These are phyloP conservation scores for Coelinius sp. DNA, from an alignment of 2,888 invertebrate species.

Conservation along the genomic window DNA sequence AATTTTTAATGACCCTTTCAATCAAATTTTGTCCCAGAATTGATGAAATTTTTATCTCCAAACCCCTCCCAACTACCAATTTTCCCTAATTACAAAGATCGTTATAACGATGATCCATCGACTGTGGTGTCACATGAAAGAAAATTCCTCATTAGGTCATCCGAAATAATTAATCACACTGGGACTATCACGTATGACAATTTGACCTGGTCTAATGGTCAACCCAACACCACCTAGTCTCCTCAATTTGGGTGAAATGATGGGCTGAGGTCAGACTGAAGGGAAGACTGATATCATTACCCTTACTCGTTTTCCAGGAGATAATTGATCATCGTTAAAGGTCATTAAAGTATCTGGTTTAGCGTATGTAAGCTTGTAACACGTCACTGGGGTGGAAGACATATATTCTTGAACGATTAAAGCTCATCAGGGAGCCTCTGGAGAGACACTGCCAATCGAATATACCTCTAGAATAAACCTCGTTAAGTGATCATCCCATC, in stretches of 20 bases:
- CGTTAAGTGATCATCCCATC: slow-evolving; percentile 19
- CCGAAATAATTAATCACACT: slow-evolving; percentile 33
- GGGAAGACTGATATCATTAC: slow-evolving; percentile 54
- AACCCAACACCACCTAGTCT: slow-evolving; percentile 54
- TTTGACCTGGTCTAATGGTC: slow-evolving; percentile 52
- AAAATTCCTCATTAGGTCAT: slow-evolving; percentile 28
- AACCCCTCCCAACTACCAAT: not conserved
- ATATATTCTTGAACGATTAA: slow-evolving; percentile 38
- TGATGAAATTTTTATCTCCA: not conserved
- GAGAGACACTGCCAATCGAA: slow-evolving; percentile 30
- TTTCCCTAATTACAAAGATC: slow-evolving; percentile 16
- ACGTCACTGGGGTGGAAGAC: slow-evolving; percentile 42
- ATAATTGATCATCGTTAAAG: slow-evolving; percentile 68
- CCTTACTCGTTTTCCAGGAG: slow-evolving; percentile 51
- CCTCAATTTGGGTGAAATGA: slow-evolving; percentile 19
- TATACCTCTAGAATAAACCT: slow-evolving; percentile 13
- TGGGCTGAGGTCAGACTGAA: slow-evolving; percentile 39
- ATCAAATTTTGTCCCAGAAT: not conserved
- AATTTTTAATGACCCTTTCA: not conserved
- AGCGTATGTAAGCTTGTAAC: slow-evolving; percentile 41
- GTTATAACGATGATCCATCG: slow-evolving; percentile 3
- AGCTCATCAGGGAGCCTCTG: slow-evolving; percentile 12
- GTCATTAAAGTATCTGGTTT: slow-evolving; percentile 70
- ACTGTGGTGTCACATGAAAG: slow-evolving; percentile 6
- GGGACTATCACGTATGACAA: slow-evolving; percentile 31